Base-by-base conservation (phyloP, 2,797 vertebrate genomes). In the Petrocephalus sullivani region DNA sequence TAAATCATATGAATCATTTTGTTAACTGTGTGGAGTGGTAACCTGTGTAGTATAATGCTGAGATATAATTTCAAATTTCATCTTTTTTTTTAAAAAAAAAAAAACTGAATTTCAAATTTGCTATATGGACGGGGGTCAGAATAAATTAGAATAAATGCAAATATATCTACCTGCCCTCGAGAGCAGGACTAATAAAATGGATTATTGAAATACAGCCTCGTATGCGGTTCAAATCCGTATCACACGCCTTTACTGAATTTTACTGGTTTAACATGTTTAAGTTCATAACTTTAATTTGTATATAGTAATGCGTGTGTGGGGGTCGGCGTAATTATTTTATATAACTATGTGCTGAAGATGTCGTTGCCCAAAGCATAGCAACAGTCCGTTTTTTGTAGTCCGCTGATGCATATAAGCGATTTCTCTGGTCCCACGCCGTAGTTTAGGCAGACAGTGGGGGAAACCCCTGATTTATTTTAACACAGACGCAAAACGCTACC, bases 1-100 rank as follows among this genome's bases (percentile, higher is more conserved):
- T 94, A 94, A 95, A 95, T 28, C 28, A 28, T 96, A 96, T 95
- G 89, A 93, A 92, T 89, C 91, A 88, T 88, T 91, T 96, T 95
- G 94, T 96, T 96, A 95, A 95, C 90, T 95, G 95, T 96, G 96
- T 96, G 95, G 96, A 96, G 94, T 94, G 94, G 95, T 96, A 95
- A 95, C 92, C 94, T 94, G 95, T 96, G 95, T 96, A 96, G 95
- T 96, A 92, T 95, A 91, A 91, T 89, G 89, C 90, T 94, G 92
- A 95, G 93, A 94, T 96, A 94, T 95, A 93, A 94, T 96, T 96
- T 92, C 95, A 93, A 92, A 93, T 96, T 96, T 96, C 91, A 95
- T 96, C 41, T 3, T 46, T 46, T 46, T 46, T 46, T 96, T 96
- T 94, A 95, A 93, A 96, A 96, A 94, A 95, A 95, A 95, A 64